These are phyloP conservation scores for Delichon dasypus DNA, from an alignment of 2,797 vertebrate genomes.

Conservation along the genomic window DNA sequence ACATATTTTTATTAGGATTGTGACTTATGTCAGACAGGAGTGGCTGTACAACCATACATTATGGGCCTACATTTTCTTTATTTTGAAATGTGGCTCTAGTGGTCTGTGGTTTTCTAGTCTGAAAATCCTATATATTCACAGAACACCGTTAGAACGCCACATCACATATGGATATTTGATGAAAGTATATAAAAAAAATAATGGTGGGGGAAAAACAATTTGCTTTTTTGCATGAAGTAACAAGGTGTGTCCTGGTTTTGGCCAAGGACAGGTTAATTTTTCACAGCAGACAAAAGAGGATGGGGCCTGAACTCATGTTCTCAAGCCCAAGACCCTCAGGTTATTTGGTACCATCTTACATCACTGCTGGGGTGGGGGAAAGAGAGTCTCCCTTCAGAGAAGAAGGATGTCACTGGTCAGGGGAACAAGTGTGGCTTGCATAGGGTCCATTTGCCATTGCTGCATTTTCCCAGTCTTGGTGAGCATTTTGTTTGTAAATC, in stretches of 20 bases:
- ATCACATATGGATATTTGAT: not conserved
- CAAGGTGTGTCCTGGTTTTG: not conserved
- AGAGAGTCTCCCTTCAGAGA: not conserved
- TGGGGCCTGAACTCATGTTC: not conserved
- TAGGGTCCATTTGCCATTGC: not conserved
- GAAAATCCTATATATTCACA: not conserved
- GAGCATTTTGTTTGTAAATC: not conserved
- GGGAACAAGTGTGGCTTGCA: not conserved
- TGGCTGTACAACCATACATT: not conserved
- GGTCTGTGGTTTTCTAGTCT: not conserved
- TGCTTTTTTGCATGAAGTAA: not conserved
- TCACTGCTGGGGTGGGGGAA: not conserved
- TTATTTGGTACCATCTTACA: not conserved
- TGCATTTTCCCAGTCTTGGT: not conserved
- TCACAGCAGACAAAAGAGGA: not conserved
- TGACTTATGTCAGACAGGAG: not conserved
- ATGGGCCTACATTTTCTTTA: not conserved
- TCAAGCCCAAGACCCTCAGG: not conserved
- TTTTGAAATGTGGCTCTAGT: not conserved
- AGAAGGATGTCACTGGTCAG: not conserved
- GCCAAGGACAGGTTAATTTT: not conserved
- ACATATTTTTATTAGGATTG: not conserved
- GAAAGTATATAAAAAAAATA: not conserved
- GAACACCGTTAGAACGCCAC: not conserved
- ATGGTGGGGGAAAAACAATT: not conserved